A percentile compares a stretch with the other conserved stretches of the same genome.
phyloP scores from a whole-genome alignment of 2,113 vertebrate genomes.

The Sylvia atricapilla region DNA sequence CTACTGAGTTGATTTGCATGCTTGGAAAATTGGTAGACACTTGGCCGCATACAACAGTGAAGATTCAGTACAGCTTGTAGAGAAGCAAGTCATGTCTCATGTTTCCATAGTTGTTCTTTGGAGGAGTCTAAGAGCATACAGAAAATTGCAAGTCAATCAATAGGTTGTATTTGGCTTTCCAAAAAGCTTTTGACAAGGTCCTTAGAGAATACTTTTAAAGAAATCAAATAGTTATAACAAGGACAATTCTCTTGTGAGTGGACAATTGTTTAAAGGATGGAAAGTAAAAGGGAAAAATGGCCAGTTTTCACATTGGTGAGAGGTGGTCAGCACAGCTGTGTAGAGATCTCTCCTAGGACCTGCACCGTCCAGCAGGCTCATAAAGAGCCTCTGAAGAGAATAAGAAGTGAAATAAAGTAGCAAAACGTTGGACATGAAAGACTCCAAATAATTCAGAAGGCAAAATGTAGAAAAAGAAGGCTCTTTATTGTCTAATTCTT shows the following conservation, averaged over 20 bases:
- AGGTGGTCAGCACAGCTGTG: not conserved
- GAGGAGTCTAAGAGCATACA: not conserved
- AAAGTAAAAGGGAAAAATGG: not conserved
- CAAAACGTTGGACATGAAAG: too few species aligned
- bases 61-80: not conserved
- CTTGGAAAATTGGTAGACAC: not conserved
- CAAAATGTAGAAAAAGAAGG: too few species aligned
- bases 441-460: too few species aligned
- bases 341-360: not conserved
- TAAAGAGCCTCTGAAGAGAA: not conserved
- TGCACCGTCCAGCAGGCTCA: not conserved
- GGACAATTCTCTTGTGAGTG: not conserved
- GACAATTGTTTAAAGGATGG: not conserved
- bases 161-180: not conserved
- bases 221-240: not conserved
- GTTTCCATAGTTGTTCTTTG: not conserved
- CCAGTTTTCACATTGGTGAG: not conserved
- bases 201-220: not conserved
- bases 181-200: not conserved
- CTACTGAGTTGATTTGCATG: not conserved
- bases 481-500: too few species aligned
- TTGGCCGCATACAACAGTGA: not conserved
- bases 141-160: not conserved
- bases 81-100: not conserved
- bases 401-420: not conserved